Conservation (phyloP, 2,113 vertebrate genomes). For the Melanotaenia duboulayi region DNA sequence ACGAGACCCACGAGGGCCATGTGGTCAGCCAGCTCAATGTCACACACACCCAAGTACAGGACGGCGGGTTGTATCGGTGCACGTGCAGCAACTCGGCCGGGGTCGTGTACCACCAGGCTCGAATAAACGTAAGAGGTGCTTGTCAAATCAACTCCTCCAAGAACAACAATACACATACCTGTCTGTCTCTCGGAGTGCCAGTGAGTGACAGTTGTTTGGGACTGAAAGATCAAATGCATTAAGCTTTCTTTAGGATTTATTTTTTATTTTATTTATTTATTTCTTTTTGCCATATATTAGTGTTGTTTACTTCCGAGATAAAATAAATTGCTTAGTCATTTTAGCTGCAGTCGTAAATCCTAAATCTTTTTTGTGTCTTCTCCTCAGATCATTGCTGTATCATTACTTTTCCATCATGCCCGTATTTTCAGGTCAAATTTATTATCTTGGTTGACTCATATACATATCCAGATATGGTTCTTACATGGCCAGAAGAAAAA, state of each 20-base stretch:
- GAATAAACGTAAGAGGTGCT: conserved; percentile 99
- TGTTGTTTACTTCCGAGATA: neutral
- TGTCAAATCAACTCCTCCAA: conserved; percentile 99
- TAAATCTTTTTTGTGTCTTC: conserved; percentile 8
- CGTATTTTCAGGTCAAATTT: conserved; percentile 61
- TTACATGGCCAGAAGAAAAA: conserved; percentile 68
- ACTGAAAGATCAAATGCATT: neutral
- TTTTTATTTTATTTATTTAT: conserved; percentile 8
- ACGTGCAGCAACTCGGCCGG: conserved; percentile 98
- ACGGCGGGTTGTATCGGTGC: conserved; percentile 97
- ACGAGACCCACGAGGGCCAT: conserved; percentile 92
- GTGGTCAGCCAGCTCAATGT: conserved; percentile 98
- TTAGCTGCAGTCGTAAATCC: neutral
- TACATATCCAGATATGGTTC: conserved; percentile 53
- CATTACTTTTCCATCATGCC: conserved; percentile 35
- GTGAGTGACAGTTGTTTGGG: conserved; percentile 7
- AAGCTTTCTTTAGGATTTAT: neutral
- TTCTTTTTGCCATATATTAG: neutral
- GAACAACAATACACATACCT: conserved; percentile 82
- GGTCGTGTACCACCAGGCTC: conserved; percentile 99
- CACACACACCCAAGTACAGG: conserved; percentile 94
- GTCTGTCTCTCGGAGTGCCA: conserved; percentile 65
- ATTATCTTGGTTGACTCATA: conserved; percentile 61
- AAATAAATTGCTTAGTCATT: neutral
- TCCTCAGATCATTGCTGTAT: conserved; percentile 38